Percentiles rank a stretch among this genome's conserved stretches.
Evolutionary conservation across 2,888 invertebrate genomes (phyloP).

Genomic region (Nesidiocoris tenuis): DNA sequence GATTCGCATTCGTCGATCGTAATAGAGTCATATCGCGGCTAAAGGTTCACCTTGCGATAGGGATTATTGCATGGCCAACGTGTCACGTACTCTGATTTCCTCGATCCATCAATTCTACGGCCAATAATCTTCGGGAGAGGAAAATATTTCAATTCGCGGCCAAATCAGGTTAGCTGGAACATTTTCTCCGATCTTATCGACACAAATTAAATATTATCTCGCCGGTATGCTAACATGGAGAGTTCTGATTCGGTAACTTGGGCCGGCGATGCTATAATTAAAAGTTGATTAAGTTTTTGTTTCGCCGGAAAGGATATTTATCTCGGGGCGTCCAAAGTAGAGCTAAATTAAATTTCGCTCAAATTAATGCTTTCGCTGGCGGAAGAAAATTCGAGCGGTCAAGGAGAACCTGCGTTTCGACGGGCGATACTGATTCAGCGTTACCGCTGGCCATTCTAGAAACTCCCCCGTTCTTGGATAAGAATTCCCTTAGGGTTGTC

Average conservation of each 20-base stretch:
- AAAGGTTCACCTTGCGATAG: neutral
- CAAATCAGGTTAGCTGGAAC: neutral
- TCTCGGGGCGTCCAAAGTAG: constrained; percentile 32
- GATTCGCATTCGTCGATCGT: no score
- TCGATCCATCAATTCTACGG: neutral
- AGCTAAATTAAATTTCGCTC: constrained; percentile 37
- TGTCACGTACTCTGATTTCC: neutral
- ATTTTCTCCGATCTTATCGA: constrained; percentile 29
- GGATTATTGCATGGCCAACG: neutral
- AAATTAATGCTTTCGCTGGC: constrained; percentile 26
- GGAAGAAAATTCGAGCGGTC: constrained; percentile 35
- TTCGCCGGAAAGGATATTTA: constrained; percentile 27
- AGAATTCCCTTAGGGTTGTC: no score
- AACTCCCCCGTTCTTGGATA: no score
- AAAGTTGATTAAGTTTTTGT: constrained; percentile 43
- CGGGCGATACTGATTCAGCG: no score
- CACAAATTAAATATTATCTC: constrained; percentile 38
- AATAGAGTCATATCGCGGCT: no score
- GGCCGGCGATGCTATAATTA: constrained; percentile 30
- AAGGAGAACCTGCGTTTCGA: constrained; percentile 34
- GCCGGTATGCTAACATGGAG: neutral
- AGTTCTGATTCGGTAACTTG: constrained; percentile 28
- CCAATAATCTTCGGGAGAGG: neutral
- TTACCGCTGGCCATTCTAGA: no score
- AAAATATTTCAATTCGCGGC: neutral